Evolutionary conservation across 2,888 invertebrate genomes (phyloP), one percentile per base, ranked within the genome.

Genomic region (Brenthis ino): DNA sequence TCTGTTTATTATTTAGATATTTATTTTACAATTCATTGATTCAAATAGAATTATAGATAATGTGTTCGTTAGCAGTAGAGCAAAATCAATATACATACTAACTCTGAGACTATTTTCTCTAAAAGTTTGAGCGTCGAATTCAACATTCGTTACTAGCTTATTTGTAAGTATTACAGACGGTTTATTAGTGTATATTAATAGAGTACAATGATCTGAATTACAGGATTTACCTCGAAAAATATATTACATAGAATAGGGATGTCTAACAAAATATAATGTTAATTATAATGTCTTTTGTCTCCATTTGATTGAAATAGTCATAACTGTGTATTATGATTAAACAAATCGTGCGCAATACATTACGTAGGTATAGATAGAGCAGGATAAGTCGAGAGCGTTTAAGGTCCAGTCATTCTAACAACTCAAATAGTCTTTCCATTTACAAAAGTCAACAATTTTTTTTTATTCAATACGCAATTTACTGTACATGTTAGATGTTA

Each of bases 131-230:
- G 20, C 37, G 37, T 43, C 2, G n/a, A 16, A n/a, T 61, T 13
- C 50, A 28, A 50, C 28, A 51, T 51, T 61, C 33, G 61, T 61
- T 61, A 61, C 33, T 33, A 6, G 48, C 61, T 61, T 50, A 50
- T 50, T 60, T 50, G 24, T 60, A 60, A 51, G 61, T 61, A 20
- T 3, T 37, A 51, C 20, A 51, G 13, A 61, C 13, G 16, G 33
- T 16, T 13, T 16, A n/a, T 61, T 50, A 53, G 16, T 20, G 37
- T 61, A 53, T 16, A 33, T 51, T 14, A 13, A 43, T 53, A 12
- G 12, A 43, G 37, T 51, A 37, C 53, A 53, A 20, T 33, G 53
- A 53, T 20, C 37, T 37, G 1, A 58, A 28, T 3, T 28, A 14
- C n/a, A 24, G 11, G 13, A 48, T n/a, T 48, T 48, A 48, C 58